Percentiles rank a stretch among this genome's conserved stretches.
phyloP scores from a whole-genome alignment of 2,797 vertebrate genomes.

The Leptatherina wallacei region DNA sequence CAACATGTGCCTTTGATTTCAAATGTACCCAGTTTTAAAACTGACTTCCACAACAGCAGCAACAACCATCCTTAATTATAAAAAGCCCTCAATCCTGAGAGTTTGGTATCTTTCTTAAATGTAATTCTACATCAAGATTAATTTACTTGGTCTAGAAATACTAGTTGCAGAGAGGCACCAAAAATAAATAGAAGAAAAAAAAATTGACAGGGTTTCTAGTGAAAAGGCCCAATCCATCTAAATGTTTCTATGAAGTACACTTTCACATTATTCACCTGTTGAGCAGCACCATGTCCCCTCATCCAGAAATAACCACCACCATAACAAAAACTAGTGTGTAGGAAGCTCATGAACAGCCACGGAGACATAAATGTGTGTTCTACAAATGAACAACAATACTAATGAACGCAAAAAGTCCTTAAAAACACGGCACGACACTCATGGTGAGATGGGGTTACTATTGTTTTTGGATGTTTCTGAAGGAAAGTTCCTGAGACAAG shows the following conservation, averaged over 20 bases:
- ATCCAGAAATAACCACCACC: conserved; percentile 66
- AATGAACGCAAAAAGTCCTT: conserved; percentile 62
- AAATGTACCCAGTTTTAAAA: conserved; percentile 36
- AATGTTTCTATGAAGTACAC: conserved; percentile 54
- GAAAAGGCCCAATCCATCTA: conserved; percentile 56
- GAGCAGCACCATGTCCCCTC: conserved; percentile 71
- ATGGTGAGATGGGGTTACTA: conserved; percentile 42
- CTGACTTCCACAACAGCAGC: conserved; percentile 33
- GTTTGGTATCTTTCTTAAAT: conserved; percentile 53
- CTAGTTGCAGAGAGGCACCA: conserved; percentile 65
- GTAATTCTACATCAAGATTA: conserved; percentile 53
- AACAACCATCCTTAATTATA: conserved; percentile 27
- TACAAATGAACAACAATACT: conserved; percentile 52
- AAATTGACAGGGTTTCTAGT: conserved; percentile 44
- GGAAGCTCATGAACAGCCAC: conserved; percentile 70
- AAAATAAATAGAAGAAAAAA: conserved; percentile 70
- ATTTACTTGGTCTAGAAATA: conserved; percentile 55
- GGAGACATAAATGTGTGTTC: conserved; percentile 61
- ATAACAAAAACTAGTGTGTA: conserved; percentile 58
- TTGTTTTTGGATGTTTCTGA: conserved; percentile 37
- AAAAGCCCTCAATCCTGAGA: conserved; percentile 46
- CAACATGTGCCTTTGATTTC: conserved; percentile 56
- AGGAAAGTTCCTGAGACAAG: conserved; percentile 40
- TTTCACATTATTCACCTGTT: conserved; percentile 59
- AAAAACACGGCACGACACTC: conserved; percentile 67